Base-by-base conservation (phyloP, 2,888 invertebrate species). In the Hedya salicella region DNA sequence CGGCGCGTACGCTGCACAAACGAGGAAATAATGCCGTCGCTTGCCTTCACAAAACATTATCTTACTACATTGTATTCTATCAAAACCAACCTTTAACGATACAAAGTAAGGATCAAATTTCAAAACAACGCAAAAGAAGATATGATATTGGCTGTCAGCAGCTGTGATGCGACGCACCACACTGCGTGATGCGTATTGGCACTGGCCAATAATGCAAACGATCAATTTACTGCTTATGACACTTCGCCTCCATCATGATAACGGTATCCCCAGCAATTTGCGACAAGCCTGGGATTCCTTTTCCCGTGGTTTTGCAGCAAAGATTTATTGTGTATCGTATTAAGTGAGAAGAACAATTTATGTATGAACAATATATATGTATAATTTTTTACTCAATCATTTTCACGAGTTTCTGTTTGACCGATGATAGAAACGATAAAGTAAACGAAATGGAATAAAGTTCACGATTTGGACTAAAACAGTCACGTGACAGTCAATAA, bases 11-110 rank as follows among this genome's bases (percentile, higher is more conserved):
- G 44, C 78, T 74, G 73, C 80, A 80, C 78, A 81, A 81, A 85
- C 82, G 80, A 83, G 86, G 82, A 86, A 88, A 82, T 82, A 79
- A 78, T 75, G 73, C 30, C 56, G 17, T 13, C 9, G 16, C 13
- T 56, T 42, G 16, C 9, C 8, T 30, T 44, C 30, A 14, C 30
- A 17, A 56, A n/a, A 30, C n/a, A 42, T 4, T 56, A 56, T 44
- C 30, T 44, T 25, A 44, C 44, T 11, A 13, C 16, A 17, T 30
- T 44, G 25, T 16, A 30, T 14, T 3, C 17, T 9, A 6, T 8
- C 13, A 42, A 56, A 44, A 30, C 16, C 56, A 30, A 56, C 30
- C 56, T 42, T 44, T 5, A 6, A 5, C 13, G 8, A 25, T 30
- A 13, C 5, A 16, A 30, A 44, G 25, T 44, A 56, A 16, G 30